Conservation (phyloP, 1,140 invertebrate genomes). For the Diachasma alloeum region DNA sequence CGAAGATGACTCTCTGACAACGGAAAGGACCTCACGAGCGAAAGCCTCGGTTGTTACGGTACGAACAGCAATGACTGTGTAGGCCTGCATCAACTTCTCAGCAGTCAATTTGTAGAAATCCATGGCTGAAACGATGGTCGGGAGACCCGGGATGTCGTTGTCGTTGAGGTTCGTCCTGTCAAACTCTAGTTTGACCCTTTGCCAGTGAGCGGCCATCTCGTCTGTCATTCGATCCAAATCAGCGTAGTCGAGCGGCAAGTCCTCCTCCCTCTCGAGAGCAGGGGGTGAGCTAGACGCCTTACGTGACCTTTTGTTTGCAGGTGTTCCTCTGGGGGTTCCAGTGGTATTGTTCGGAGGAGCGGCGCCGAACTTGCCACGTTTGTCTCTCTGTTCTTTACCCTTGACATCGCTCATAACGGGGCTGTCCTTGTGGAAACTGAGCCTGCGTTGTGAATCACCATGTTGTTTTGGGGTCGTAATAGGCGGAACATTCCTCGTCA, state of each 20-base stretch:
- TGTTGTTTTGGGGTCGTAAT: too few relatives aligned
- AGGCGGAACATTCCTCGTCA: too few relatives aligned
- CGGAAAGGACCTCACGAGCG: background rate
- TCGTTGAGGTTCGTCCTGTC: background rate
- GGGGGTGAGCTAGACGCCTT: background rate
- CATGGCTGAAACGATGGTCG: background rate
- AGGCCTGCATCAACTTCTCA: background rate
- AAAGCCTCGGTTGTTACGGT: background rate
- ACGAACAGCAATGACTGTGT: background rate
- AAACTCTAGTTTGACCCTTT: background rate
- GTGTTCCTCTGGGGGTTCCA: too few relatives aligned
- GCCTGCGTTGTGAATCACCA: too few relatives aligned
- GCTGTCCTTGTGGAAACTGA: too few relatives aligned
- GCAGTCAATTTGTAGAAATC: background rate
- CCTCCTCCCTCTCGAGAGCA: background rate
- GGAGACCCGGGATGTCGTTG: background rate
- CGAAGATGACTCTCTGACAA: background rate
- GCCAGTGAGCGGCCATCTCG: background rate
- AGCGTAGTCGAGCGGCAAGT: background rate
- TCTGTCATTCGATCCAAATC: background rate
- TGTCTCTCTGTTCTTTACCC: too few relatives aligned
- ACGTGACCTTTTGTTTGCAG: background rate
- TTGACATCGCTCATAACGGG: too few relatives aligned
- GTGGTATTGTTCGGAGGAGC: too few relatives aligned
- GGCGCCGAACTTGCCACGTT: too few relatives aligned